Evolutionary conservation across 2,113 vertebrate genomes (phyloP).

Genomic region (Climacteris rufus): DNA sequence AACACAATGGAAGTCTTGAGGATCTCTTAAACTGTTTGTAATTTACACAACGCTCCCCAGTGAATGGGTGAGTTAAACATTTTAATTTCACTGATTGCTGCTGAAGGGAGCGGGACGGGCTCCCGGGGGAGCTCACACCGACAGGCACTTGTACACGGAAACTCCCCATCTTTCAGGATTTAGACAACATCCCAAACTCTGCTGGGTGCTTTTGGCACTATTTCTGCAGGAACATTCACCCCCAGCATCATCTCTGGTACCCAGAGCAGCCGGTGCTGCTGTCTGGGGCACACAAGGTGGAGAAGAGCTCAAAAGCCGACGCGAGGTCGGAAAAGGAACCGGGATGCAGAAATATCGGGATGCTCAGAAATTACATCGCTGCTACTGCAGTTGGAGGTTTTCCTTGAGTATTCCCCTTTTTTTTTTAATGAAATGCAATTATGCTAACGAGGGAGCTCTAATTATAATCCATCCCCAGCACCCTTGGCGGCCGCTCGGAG

Average conservation of each 20-base stretch:
- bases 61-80: slow-evolving; percentile 48
- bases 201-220: background rate
- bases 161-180: background rate
- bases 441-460: slow-evolving; percentile 21
- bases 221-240: background rate
- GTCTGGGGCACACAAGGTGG: background rate
- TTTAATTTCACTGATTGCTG: slow-evolving; percentile 12
- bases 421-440: background rate
- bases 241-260: fast-evolving
- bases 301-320: fast-evolving
- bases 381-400: background rate
- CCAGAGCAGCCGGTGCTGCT: background rate
- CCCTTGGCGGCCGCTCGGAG: background rate
- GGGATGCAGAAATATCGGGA: background rate
- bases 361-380: fast-evolving
- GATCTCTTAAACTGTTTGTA: slow-evolving; percentile 58
- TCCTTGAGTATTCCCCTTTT: background rate
- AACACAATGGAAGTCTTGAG: slow-evolving; percentile 44
- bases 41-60: slow-evolving; percentile 29
- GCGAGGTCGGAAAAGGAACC: fast-evolving
- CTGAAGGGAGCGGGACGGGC: background rate
- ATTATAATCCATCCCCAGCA: background rate
- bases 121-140: background rate
- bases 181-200: background rate
- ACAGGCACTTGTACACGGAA: background rate